Percentiles rank a stretch among this genome's conserved stretches.
phyloP scores from a whole-genome alignment of 1,140 invertebrate species.

The Epicauta chinensis region DNA sequence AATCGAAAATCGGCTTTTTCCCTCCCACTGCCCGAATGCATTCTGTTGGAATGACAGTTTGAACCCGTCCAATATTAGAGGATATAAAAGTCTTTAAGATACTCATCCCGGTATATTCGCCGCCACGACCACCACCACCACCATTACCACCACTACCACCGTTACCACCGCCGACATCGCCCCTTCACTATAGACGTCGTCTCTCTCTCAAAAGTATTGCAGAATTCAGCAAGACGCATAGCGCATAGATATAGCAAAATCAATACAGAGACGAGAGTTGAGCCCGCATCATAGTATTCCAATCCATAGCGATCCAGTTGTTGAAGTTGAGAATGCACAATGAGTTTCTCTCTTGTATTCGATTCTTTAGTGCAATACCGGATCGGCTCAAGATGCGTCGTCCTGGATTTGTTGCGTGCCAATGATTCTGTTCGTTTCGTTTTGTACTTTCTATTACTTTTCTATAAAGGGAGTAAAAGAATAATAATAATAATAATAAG shows the following conservation, averaged over 20 bases:
- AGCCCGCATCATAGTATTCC: constrained; percentile 26
- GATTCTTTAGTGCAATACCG: too few species aligned
- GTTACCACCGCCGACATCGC: background rate
- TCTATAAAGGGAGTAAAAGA: too few species aligned
- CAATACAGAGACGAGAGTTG: constrained; percentile 24
- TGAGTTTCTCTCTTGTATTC: constrained; percentile 1
- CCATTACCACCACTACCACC: background rate
- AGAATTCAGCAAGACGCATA: constrained; percentile 28
- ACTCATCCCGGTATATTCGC: constrained; percentile 12
- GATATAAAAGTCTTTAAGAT: constrained; percentile 27
- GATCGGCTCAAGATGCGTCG: too few species aligned
- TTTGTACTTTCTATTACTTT: too few species aligned
- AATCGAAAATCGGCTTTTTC: constrained; percentile 10
- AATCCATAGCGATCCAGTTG: constrained; percentile 23
- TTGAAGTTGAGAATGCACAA: constrained; percentile 23
- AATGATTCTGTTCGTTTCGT: too few species aligned
- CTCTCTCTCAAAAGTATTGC: constrained; percentile 20
- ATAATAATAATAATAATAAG: too few species aligned
- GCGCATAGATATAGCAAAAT: constrained; percentile 27
- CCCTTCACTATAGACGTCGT: constrained; percentile 5
- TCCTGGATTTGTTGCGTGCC: too few species aligned
- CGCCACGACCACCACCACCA: background rate
- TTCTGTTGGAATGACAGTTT: constrained; percentile 23
- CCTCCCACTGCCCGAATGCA: constrained; percentile 3
- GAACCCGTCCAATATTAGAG: constrained; percentile 22